Conservation (phyloP, 2,113 vertebrate species). For the Cacatua alba region DNA sequence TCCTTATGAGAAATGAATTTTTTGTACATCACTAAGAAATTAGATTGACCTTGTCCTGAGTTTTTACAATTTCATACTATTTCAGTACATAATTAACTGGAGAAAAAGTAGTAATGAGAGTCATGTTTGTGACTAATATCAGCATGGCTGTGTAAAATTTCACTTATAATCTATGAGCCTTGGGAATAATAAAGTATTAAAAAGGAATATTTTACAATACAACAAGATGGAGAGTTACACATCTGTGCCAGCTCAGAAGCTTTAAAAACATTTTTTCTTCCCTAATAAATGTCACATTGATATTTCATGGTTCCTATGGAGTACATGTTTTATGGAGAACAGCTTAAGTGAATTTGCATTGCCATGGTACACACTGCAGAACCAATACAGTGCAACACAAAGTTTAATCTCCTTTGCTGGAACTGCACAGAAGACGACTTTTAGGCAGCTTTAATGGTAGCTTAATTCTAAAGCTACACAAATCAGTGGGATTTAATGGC, state of each 20-base stretch:
- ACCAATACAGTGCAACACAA: neutral
- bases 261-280: neutral
- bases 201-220: neutral
- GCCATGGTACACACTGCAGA: neutral
- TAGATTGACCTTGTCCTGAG: slow-evolving; percentile 33
- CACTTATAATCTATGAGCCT: neutral
- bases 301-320: slow-evolving; percentile 26
- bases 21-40: slow-evolving; percentile 44
- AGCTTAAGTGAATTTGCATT: slow-evolving; percentile 35
- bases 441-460: slow-evolving; percentile 7
- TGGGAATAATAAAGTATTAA: neutral
- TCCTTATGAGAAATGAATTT: neutral
- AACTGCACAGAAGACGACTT: neutral
- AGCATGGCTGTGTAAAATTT: slow-evolving; percentile 28
- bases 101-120: slow-evolving; percentile 33
- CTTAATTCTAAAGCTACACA: slow-evolving; percentile 34
- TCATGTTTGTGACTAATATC: slow-evolving; percentile 30
- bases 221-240: neutral
- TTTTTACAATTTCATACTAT: slow-evolving; percentile 5
- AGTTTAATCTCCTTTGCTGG: slow-evolving; percentile 28
- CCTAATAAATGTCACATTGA: slow-evolving; percentile 8
- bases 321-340: neutral
- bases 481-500: neutral
- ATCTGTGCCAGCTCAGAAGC: neutral
- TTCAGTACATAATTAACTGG: neutral